A percentile compares a stretch with the other conserved stretches of the same genome.
These are phyloP conservation scores for Ochropacha duplaris DNA, from an alignment of 2,888 invertebrate species.

Conservation along the genomic window DNA sequence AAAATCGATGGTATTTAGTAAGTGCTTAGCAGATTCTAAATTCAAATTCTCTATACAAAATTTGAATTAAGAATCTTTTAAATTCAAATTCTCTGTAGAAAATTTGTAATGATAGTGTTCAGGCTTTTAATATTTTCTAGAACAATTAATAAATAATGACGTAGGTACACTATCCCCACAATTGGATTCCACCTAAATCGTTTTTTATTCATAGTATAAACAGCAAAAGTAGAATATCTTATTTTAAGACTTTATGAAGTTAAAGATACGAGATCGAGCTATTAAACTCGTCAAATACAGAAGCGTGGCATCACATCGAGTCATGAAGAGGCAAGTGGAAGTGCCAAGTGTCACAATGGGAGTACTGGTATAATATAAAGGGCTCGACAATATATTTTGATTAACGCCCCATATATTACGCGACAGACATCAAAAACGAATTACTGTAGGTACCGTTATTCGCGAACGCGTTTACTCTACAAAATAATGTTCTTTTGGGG, in stretches of 20 bases:
- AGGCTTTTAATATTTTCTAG: too few relatives aligned
- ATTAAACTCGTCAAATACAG: conserved; percentile 32
- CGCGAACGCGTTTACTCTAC: conserved; percentile 42
- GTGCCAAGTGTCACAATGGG: conserved; percentile 33
- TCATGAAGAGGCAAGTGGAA: conserved; percentile 25
- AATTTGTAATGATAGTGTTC: too few relatives aligned
- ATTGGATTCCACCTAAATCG: too few relatives aligned
- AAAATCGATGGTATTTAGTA: too few relatives aligned
- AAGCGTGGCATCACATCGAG: conserved; percentile 26
- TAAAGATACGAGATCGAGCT: conserved; percentile 24
- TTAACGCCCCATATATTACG: conserved; percentile 55
- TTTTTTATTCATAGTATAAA: background rate
- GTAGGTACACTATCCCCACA: too few relatives aligned
- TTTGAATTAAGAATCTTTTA: too few relatives aligned
- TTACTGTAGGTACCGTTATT: conserved; percentile 53
- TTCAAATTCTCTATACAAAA: too few relatives aligned
- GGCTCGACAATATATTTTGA: conserved; percentile 63
- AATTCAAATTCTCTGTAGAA: too few relatives aligned
- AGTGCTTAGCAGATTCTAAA: too few relatives aligned
- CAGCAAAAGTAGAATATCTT: conserved; percentile 9
- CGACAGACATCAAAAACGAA: conserved; percentile 65
- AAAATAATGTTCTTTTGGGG: conserved; percentile 42
- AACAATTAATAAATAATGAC: too few relatives aligned
- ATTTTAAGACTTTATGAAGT: conserved; percentile 22
- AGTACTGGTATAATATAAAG: conserved; percentile 44